These are phyloP conservation scores for Strigamia maritima DNA, from an alignment of 2,888 invertebrate species.

Conservation along the genomic window DNA sequence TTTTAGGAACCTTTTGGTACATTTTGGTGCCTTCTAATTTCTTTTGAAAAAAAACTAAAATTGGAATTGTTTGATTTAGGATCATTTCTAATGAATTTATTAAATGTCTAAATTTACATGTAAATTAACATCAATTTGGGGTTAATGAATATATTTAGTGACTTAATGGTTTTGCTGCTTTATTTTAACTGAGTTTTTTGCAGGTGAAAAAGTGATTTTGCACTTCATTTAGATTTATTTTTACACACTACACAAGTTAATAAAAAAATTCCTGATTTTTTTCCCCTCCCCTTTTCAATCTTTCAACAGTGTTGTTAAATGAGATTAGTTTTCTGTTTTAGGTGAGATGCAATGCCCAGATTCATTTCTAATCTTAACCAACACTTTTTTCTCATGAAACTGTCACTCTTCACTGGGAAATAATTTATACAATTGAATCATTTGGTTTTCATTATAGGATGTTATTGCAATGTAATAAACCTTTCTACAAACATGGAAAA, in stretches of 20 bases:
- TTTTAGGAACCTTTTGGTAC: too few species aligned
- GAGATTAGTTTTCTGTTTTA: background rate
- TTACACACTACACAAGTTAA: background rate
- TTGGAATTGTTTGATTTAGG: too few species aligned
- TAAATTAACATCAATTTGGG: too few species aligned
- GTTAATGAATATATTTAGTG: too few species aligned
- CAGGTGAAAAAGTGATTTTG: background rate
- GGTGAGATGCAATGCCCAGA: background rate
- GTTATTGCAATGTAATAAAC: background rate
- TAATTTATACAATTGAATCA: background rate
- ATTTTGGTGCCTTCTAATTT: too few species aligned
- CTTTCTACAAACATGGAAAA: too few species aligned
- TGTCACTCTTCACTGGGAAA: background rate
- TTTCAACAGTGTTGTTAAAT: background rate
- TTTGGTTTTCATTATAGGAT: background rate
- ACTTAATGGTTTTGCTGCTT: too few species aligned
- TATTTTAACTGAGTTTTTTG: background rate
- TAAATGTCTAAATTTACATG: too few species aligned
- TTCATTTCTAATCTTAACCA: background rate
- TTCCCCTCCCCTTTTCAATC: background rate
- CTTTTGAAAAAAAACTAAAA: too few species aligned
- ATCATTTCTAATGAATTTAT: too few species aligned
- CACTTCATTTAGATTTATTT: too few species aligned
- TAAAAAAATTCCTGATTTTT: background rate
- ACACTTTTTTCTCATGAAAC: background rate